These are phyloP conservation scores for Anoplophora glabripennis DNA, from an alignment of 1,140 invertebrate genomes.

Conservation along the genomic window DNA sequence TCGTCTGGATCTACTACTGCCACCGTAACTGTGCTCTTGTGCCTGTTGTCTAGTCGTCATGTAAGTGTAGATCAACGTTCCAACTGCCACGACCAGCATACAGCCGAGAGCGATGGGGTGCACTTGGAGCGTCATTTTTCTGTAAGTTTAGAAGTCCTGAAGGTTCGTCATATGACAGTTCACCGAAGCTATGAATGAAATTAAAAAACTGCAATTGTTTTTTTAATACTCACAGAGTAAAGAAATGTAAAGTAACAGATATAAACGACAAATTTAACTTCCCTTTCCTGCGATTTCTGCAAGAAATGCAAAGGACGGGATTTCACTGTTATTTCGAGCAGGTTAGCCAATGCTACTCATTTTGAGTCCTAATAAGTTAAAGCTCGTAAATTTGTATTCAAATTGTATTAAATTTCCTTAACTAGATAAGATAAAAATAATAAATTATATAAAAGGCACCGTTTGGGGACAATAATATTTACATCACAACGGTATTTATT, in stretches of 20 bases:
- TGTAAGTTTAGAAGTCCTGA: background rate
- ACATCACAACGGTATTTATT: background rate
- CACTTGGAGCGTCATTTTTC: constrained; percentile 6
- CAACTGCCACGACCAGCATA: constrained; percentile 23
- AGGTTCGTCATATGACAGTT: background rate
- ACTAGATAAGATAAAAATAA: background rate
- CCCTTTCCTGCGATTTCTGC: background rate
- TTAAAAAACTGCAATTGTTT: no score
- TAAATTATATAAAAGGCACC: no score
- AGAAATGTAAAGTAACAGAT: no score
- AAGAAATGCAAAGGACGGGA: background rate
- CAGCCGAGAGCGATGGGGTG: constrained; percentile 13
- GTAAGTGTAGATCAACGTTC: constrained; percentile 10
- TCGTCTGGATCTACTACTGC: no score
- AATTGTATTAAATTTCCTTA: background rate
- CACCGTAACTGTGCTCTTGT: constrained; percentile 10
- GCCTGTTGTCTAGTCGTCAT: background rate
- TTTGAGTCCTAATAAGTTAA: background rate
- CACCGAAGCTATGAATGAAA: no score
- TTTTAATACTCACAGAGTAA: no score
- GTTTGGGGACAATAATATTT: no score
- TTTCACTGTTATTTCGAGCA: background rate
- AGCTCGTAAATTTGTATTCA: no score
- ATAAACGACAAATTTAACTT: no score
- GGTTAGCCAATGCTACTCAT: background rate